Conservation (phyloP, 1,140 invertebrate species). For the Pseudoatta argentina region DNA sequence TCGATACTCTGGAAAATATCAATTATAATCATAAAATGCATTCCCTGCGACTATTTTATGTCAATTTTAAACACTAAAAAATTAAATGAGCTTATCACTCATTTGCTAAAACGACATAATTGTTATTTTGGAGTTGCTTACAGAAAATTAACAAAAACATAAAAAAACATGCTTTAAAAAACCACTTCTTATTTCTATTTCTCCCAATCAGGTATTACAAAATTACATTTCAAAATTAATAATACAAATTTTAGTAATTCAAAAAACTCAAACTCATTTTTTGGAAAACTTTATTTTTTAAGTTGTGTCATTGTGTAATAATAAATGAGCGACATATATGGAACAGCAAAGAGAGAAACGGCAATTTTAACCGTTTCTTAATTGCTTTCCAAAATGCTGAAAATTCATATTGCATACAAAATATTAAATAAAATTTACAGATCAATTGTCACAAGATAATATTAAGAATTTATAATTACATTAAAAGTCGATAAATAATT, state of each 20-base stretch:
- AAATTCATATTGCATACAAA: not conserved
- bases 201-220: too few relatives aligned
- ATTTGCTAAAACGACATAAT: too few relatives aligned
- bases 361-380: not conserved
- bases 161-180: too few relatives aligned
- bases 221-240: too few relatives aligned
- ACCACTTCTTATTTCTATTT: too few relatives aligned
- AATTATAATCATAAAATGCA: not conserved
- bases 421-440: conserved; percentile 4
- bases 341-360: not conserved
- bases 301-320: too few relatives aligned
- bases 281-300: too few relatives aligned
- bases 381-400: not conserved
- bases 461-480: not conserved
- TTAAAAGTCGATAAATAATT: not conserved
- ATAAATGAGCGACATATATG: not conserved
- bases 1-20: not conserved
- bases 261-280: too few relatives aligned
- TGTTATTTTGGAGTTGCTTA: too few relatives aligned
- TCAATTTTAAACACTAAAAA: not conserved
- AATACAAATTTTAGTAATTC: too few relatives aligned
- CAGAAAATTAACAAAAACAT: too few relatives aligned
- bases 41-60: not conserved
- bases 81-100: not conserved
- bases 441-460: not conserved